These are phyloP conservation scores for Apodemia hepburni DNA, from an alignment of 2,888 invertebrate genomes.

Conservation along the genomic window DNA sequence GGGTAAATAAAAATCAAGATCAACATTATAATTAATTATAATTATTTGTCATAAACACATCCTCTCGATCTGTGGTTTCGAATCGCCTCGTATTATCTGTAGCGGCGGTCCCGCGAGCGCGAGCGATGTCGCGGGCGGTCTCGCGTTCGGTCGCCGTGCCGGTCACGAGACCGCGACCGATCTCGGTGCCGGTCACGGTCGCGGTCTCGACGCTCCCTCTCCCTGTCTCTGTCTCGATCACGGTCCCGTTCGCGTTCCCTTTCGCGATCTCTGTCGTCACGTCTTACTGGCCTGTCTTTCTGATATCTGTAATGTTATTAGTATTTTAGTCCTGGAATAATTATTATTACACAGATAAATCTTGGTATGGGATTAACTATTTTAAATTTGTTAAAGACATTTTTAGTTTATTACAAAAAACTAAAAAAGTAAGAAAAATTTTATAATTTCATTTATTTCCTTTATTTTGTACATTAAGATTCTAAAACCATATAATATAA, in stretches of 20 bases:
- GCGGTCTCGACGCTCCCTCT: conserved; percentile 34
- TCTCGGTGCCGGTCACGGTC: conserved; percentile 46
- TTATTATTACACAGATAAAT: neutral
- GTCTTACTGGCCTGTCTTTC: conserved; percentile 59
- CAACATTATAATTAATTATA: conserved; percentile 54
- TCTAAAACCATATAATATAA: too few species aligned
- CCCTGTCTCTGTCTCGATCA: conserved; percentile 32
- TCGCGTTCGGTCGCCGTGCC: conserved; percentile 45
- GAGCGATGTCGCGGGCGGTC: conserved; percentile 53
- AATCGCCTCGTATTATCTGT: conserved; percentile 54
- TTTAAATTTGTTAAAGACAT: neutral
- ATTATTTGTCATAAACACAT: conserved; percentile 43
- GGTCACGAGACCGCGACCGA: conserved; percentile 43
- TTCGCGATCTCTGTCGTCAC: conserved; percentile 54
- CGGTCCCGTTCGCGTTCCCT: conserved; percentile 38
- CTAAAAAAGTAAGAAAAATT: too few species aligned
- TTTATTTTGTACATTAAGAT: too few species aligned
- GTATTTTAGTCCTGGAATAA: too few species aligned
- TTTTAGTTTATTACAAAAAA: too few species aligned
- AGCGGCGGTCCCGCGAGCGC: conserved; percentile 63
- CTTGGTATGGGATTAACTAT: neutral
- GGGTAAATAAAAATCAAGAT: conserved; percentile 23
- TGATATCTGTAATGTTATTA: conserved; percentile 59
- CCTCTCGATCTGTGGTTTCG: conserved; percentile 35
- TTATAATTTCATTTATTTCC: too few species aligned